Evolutionary conservation across 37 sponge, comb jelly and placozoan species (phyloP), one percentile per base, ranked within the genome.

Genomic region (Lycopodina hypogea): DNA sequence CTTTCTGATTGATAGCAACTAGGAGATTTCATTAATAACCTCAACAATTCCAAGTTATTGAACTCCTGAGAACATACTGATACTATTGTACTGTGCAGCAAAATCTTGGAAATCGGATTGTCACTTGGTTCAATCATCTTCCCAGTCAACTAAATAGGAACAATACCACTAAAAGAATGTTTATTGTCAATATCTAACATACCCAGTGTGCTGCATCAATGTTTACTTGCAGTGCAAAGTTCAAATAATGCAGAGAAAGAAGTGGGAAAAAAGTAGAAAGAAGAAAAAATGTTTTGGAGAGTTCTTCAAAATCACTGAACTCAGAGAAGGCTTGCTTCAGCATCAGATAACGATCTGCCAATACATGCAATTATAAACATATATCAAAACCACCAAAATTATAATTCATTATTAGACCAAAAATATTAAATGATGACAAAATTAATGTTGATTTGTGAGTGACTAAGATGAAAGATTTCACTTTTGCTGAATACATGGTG

Each of bases 231-330:
- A 65, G 18, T 32, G 41, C 23, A 30, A 74, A 37, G 52, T 66
- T 61, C 56, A 37, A 12, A 56, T 83, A 83, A 21, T 74, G 73
- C 64, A 85, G 72, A 9, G 85, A 39, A 63, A 85, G 79, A 40
- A 78, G 71, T 15, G 79, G 79, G 51, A 67, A 41, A 56, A 69
- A 29, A 36, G 79, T 30, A 59, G 79, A 19, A 1, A 76, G 63
- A 19, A 12, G 57, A 28, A 70, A 34, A 60, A 84, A 75, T 36
- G 62, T 33, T 29, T 17, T 7, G 36, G 69, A 26, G 15, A 77
- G 78, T 36, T 77, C 28, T 48, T 32, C 37, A 42, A 30, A 38
- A 69, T 53, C 36, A 42, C 71, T 18, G 23, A 84, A 57, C 15
- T 42, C 55, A 22, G 52, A 53, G 50, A 75, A 56, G 29, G 70